Percentiles rank a stretch among this genome's conserved stretches.
These are phyloP conservation scores for Ophonus ardosiacus DNA, from an alignment of 2,888 invertebrate species.

Conservation along the genomic window DNA sequence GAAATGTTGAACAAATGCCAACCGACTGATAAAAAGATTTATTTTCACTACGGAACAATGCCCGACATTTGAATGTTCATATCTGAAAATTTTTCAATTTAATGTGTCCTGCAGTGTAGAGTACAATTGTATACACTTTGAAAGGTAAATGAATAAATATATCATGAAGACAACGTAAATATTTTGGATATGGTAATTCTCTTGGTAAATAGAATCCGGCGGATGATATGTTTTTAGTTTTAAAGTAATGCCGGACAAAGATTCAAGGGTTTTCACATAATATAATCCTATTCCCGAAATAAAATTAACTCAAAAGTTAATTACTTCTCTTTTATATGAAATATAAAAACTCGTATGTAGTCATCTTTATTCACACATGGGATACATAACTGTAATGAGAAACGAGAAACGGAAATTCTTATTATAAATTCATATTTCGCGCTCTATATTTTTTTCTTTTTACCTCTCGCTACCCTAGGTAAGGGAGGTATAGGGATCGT, in stretches of 20 bases:
- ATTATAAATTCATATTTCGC: neutral
- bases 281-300: neutral
- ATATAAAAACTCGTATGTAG: neutral
- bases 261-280: neutral
- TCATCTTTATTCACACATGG: constrained; percentile 1
- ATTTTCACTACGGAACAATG: neutral
- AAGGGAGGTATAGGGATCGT: too few relatives aligned
- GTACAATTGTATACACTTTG: neutral
- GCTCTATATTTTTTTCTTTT: neutral
- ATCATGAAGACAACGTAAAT: neutral
- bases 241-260: neutral
- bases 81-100: constrained; percentile 18
- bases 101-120: neutral
- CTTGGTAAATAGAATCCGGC: neutral
- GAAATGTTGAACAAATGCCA: constrained; percentile 38
- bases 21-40: constrained; percentile 39
- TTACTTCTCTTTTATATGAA: neutral
- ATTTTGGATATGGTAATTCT: neutral
- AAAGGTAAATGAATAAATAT: neutral
- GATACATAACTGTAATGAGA: constrained; percentile 30
- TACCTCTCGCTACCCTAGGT: too few relatives aligned
- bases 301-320: neutral
- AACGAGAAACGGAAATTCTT: neutral
- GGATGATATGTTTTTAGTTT: neutral
- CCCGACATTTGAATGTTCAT: constrained; percentile 19